phyloP scores from a whole-genome alignment of 2,888 invertebrate species.

The Aquatica leii region DNA sequence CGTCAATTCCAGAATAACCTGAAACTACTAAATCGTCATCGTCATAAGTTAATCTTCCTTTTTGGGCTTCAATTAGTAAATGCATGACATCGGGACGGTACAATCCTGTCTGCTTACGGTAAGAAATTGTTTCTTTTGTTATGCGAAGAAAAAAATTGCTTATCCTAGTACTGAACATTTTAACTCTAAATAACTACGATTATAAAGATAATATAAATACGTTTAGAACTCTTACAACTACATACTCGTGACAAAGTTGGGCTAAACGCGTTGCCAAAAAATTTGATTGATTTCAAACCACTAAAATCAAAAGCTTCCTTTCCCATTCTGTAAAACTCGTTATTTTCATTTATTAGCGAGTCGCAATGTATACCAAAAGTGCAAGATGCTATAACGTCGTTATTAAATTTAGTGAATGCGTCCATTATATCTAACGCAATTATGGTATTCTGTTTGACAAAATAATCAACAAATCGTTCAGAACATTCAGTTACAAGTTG shows the following conservation, averaged over 20 bases:
- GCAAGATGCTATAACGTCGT: conserved; percentile 61
- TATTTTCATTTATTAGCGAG: conserved; percentile 60
- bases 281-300: not conserved
- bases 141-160: not conserved
- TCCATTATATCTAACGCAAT: conserved; percentile 17
- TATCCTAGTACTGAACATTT: not conserved
- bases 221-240: too few relatives aligned
- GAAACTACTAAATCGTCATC: not conserved
- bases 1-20: not conserved
- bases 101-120: not conserved
- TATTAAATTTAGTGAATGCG: conserved; percentile 52
- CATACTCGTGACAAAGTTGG: not conserved
- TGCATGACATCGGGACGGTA: conserved; percentile 2
- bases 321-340: conserved; percentile 55
- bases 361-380: conserved; percentile 62
- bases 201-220: too few relatives aligned
- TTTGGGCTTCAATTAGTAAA: conserved; percentile 5
- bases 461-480: not conserved
- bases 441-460: not conserved
- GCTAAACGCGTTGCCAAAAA: not conserved
- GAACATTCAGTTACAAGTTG: not conserved
- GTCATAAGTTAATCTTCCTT: conserved; percentile 2
- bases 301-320: conserved; percentile 7
- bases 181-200: not conserved
- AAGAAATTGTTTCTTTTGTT: conserved; percentile 6